Percentiles rank a stretch among this genome's conserved stretches.
Conservation (phyloP, 2,888 invertebrate species). For the Eupithecia subumbrata region DNA sequence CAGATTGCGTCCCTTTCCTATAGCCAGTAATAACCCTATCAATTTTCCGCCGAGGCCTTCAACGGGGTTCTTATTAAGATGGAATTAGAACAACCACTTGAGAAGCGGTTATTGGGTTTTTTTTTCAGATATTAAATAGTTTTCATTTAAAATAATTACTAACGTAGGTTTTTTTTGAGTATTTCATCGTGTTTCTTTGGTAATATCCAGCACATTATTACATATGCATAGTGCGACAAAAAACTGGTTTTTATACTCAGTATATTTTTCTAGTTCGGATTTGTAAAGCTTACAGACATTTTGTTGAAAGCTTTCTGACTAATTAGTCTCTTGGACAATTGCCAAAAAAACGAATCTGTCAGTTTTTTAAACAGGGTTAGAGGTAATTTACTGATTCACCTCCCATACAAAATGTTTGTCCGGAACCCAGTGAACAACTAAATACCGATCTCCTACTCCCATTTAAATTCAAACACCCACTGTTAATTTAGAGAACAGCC, state of each 20-base stretch:
- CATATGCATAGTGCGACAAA: no score
- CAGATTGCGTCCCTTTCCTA: conserved; percentile 41
- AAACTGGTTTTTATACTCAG: no score
- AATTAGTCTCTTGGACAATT: neutral
- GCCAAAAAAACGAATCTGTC: neutral
- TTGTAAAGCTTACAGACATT: neutral
- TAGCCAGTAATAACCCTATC: conserved; percentile 45
- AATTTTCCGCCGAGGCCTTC: conserved; percentile 44
- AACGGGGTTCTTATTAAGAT: conserved; percentile 41
- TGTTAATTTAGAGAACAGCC: no score
- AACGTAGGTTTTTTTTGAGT: neutral
- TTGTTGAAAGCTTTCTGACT: neutral
- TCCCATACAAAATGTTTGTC: no score
- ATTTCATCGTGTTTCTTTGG: no score
- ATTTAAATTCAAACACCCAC: no score
- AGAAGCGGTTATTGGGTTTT: conserved; percentile 38
- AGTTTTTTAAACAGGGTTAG: neutral
- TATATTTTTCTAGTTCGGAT: no score
- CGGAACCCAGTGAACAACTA: no score
- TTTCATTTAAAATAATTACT: neutral
- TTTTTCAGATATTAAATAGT: conserved; percentile 19
- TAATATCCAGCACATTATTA: no score
- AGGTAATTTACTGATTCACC: neutral
- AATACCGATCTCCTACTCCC: no score
- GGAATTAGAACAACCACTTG: conserved; percentile 44